Evolutionary conservation across 2,797 vertebrate species (phyloP), one percentile per base, ranked within the genome.

Genomic region (Hapalemur alaotrensis): DNA sequence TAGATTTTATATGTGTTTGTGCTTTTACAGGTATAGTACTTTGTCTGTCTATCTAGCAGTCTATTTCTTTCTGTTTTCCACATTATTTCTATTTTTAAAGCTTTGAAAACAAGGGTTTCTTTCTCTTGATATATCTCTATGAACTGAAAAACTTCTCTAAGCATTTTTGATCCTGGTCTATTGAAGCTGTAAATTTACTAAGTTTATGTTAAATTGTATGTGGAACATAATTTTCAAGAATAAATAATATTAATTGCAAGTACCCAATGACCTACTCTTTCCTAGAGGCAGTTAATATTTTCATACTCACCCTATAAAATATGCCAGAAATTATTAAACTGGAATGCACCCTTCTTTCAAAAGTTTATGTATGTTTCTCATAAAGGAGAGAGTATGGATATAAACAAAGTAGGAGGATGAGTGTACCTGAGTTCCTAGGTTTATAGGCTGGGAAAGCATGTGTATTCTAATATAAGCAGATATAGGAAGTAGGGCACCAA

Each of bases 11-110:
- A 4, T 63, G 11, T 83, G 25, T 52, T 11, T 43, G 4, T 50
- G 4, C 11, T 10, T 38, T 5, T 83, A 18, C 30, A 48, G 12
- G 0, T 30, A 30, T 32, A 41, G 8, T 32, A n/a, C 11, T 79
- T 80, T n/a, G n/a, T n/a, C n/a, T 83, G n/a, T 35, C 28, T 95
- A 69, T 17, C 12, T 63, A 32, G 52, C 1, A 87, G 7, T 41
- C 2, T 63, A 32, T 65, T 48, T 48, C 46, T 87, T 78, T 86
- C 12, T 87, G 2, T 52, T 90, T 17, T 87, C 1, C 4, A 32
- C 4, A 41, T 92, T 70, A 69, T n/a, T 86, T 90, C 5, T 90
- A 13, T 30, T 82, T 93, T 67, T 50, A 54, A 67, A 72, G 23
- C 13, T 54, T 80, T 59, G 17, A 84, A 95, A 82, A 57, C 46